Evolutionary conservation across 2,888 invertebrate species (phyloP).

Genomic region (Clunio marinus): DNA sequence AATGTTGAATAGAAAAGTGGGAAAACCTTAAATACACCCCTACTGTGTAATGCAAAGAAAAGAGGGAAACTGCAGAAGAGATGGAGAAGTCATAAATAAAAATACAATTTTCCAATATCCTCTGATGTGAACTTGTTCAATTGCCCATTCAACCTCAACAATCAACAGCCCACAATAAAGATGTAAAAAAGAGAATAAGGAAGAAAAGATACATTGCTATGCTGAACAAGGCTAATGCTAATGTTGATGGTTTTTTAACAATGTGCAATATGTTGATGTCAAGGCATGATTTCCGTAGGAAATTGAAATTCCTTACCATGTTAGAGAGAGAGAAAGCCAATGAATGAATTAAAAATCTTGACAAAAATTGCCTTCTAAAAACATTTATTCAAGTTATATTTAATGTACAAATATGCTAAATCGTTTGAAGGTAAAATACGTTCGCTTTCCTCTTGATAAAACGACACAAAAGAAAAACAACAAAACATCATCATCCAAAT

Average conservation of each 20-base stretch:
- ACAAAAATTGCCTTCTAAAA: neutral
- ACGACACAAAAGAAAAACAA: too few species aligned
- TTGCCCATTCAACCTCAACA: slow-evolving; percentile 39
- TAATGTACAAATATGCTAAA: too few species aligned
- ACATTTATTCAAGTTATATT: too few species aligned
- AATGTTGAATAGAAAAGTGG: neutral
- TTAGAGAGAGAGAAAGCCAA: too few species aligned
- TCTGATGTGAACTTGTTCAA: slow-evolving; percentile 31
- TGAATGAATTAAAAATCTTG: too few species aligned
- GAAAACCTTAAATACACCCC: neutral
- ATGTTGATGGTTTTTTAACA: slow-evolving; percentile 32
- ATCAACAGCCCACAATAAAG: slow-evolving; percentile 38
- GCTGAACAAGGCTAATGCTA: neutral
- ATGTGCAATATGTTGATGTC: slow-evolving; percentile 14
- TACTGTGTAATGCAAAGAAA: neutral
- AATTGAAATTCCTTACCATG: too few species aligned
- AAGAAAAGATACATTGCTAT: slow-evolving; percentile 5
- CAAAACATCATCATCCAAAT: too few species aligned
- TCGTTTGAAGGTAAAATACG: too few species aligned
- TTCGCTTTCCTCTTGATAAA: too few species aligned
- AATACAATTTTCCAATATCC: slow-evolving; percentile 26
- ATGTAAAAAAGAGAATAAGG: slow-evolving; percentile 9
- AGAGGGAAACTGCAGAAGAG: neutral
- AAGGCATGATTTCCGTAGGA: neutral
- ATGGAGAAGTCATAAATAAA: slow-evolving; percentile 39